Evolutionary conservation across 2,797 vertebrate genomes (phyloP), one percentile per base, ranked within the genome.

Genomic region (Naso thynnoides): DNA sequence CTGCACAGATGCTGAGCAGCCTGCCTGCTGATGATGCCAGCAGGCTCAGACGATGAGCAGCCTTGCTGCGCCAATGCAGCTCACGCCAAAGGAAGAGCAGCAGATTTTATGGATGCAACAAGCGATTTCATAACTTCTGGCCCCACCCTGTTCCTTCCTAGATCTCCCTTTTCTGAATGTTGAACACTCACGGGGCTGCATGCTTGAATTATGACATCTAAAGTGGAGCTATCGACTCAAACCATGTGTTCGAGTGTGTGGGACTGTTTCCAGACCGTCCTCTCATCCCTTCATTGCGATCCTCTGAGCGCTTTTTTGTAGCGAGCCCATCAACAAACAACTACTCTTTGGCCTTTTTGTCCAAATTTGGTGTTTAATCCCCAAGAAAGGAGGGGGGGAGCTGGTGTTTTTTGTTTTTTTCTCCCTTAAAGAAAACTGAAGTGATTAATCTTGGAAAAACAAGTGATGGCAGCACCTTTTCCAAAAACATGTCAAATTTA

Each of bases 161-260:
- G 4, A 24, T 38, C 69, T 70, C 36, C 62, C 6, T 44, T 62
- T 15, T n/a, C n/a, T 63, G 59, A 61, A 77, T 64, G 70, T 70
- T 61, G 26, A 77, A 55, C 67, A 39, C 50, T 70, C 26, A 8
- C 72, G 79, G n/a, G 77, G 78, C 85, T 55, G 9, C 49, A 18
- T 0, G 9, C 45, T 67, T 84, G 86, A 93, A 89, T 88, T 75
- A 88, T 66, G 71, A 78, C 69, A 59, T 47, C 0, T 31, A 59
- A 31, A 36, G 56, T 36, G 39, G 76, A 71, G 74, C 70, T 63
- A 70, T 75, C 90, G 93, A 93, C 67, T 85, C 11, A 23, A 84
- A 91, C 78, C 90, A 85, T 89, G 86, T 91, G 89, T 86, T 85
- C 89, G 76, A 60, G 74, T 15, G 56, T 41, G 66, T 4, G 18